Percentiles rank a stretch among this genome's conserved stretches.
Evolutionary conservation across 2,888 invertebrate species (phyloP).

Genomic region (Caenorhabditis wallacei): DNA sequence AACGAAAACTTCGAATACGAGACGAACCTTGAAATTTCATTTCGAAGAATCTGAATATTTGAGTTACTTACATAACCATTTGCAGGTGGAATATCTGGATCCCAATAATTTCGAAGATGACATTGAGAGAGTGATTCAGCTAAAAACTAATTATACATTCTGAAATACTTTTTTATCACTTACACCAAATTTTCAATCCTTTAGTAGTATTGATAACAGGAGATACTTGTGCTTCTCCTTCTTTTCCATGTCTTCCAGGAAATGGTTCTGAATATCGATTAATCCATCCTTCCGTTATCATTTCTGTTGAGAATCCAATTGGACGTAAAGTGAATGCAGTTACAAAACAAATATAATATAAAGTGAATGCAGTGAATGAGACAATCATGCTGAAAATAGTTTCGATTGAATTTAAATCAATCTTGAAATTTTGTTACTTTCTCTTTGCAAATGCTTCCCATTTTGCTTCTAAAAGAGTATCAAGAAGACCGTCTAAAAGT

Average conservation of each 20-base stretch:
- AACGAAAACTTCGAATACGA: slow-evolving; percentile 75
- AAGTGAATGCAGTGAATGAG: slow-evolving; percentile 91
- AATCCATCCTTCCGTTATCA: slow-evolving; percentile 62
- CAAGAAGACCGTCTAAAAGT: slow-evolving; percentile 93
- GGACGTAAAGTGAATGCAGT: slow-evolving; percentile 92
- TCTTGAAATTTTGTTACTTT: slow-evolving; percentile 83
- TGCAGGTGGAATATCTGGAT: slow-evolving; percentile 42
- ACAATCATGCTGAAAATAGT: slow-evolving; percentile 74
- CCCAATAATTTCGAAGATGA: slow-evolving; percentile 61
- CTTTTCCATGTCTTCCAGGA: slow-evolving; percentile 50
- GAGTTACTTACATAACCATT: slow-evolving; percentile 44
- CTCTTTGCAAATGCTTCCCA: slow-evolving; percentile 98
- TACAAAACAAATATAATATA: slow-evolving; percentile 93
- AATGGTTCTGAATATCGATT: slow-evolving; percentile 56
- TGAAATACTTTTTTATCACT: neutral
- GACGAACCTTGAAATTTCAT: slow-evolving; percentile 68
- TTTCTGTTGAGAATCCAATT: slow-evolving; percentile 76
- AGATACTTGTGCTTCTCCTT: neutral
- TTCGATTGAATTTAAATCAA: neutral
- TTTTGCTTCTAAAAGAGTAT: slow-evolving; percentile 96
- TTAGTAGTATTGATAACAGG: neutral
- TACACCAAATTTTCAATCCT: neutral
- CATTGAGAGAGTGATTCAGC: slow-evolving; percentile 52
- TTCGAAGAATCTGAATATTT: neutral
- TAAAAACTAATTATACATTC: slow-evolving; percentile 17